These are phyloP conservation scores for Sparidentex hasta DNA, from an alignment of 2,797 vertebrate species.

Conservation along the genomic window DNA sequence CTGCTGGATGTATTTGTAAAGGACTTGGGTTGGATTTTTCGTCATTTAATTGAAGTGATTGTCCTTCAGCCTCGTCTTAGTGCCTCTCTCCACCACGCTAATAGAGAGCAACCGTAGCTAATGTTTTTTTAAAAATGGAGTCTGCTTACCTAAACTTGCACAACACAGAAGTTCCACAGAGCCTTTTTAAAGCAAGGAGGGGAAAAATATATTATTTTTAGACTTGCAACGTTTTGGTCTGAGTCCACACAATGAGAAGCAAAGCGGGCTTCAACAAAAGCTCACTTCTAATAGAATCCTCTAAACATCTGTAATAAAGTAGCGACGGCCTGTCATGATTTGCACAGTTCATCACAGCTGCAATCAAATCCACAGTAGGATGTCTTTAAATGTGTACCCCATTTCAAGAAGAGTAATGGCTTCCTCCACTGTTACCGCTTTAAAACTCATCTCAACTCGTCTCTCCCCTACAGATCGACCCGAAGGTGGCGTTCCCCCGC, in stretches of 20 bases:
- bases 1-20: too few relatives aligned
- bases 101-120: too few relatives aligned
- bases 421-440: background rate
- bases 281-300: background rate
- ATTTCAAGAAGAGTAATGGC: background rate
- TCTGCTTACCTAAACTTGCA: too few relatives aligned
- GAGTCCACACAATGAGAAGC: background rate
- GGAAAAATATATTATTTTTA: background rate
- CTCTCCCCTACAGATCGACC: constrained; percentile 89
- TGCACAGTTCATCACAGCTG: constrained; percentile 8
- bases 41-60: too few relatives aligned
- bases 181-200: background rate
- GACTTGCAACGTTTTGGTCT: background rate
- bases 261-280: background rate
- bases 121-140: too few relatives aligned
- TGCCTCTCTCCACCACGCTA: too few relatives aligned
- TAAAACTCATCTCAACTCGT: constrained; percentile 40
- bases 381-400: background rate
- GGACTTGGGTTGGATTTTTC: too few relatives aligned
- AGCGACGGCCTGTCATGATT: background rate
- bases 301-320: background rate
- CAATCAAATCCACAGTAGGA: background rate
- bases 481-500: constrained; percentile 94
- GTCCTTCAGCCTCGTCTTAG: too few relatives aligned
- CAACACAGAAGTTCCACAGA: too few relatives aligned